phyloP scores from a whole-genome alignment of 2,888 invertebrate species.

The Therioaphis trifolii region DNA sequence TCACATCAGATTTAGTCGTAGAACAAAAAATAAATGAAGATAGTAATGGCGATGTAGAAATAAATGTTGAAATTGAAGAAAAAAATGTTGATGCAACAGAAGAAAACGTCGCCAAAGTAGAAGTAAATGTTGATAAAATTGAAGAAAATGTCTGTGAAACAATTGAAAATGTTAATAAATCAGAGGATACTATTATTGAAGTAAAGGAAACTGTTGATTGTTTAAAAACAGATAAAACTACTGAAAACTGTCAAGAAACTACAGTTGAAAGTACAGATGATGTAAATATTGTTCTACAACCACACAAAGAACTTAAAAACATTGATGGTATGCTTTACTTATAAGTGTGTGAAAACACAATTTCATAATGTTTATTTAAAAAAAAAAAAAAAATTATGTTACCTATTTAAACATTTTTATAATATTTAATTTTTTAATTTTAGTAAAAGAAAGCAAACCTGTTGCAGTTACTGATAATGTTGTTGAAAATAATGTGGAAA shows the following conservation, averaged over 20 bases:
- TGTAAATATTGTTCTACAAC: slow-evolving; percentile 12
- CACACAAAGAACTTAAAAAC: not conserved
- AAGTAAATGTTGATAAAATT: not conserved
- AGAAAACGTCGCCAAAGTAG: not conserved
- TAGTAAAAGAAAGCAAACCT: slow-evolving; percentile 9
- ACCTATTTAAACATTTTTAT: too few species aligned
- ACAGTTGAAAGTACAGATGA: not conserved
- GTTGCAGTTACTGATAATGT: slow-evolving; percentile 3
- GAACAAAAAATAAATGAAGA: not conserved
- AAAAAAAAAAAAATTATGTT: too few species aligned
- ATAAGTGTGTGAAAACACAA: not conserved
- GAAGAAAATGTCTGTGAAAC: too few species aligned
- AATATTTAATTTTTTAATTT: not conserved
- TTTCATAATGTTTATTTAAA: not conserved
- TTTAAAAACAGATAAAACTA: not conserved
- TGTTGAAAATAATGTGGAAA: slow-evolving; percentile 3
- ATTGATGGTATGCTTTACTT: not conserved
- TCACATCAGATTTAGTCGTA: not conserved
- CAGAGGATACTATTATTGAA: not conserved
- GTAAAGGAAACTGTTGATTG: not conserved
- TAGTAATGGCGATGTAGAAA: not conserved
- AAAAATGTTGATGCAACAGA: not conserved
- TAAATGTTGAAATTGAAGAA: not conserved
- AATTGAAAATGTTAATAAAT: not conserved
- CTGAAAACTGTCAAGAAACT: slow-evolving; percentile 27